Evolutionary conservation across 2,888 invertebrate genomes (phyloP).

Genomic region (Hyalella azteca): DNA sequence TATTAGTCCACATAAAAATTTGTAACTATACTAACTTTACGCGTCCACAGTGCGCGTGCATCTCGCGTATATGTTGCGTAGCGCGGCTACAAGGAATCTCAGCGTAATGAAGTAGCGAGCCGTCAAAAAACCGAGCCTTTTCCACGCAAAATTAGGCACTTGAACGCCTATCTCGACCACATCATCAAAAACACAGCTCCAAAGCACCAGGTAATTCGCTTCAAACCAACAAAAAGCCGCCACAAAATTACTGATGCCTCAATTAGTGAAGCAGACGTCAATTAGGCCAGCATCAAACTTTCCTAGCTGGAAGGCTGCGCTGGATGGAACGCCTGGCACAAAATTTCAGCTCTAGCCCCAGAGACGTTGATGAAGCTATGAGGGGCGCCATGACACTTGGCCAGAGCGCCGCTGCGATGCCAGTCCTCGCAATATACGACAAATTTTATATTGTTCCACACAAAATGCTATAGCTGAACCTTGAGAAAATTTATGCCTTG

Average conservation of each 20-base stretch:
- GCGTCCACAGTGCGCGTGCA: too few species aligned
- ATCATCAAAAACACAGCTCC: neutral
- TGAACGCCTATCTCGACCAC: neutral
- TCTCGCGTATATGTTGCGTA: too few species aligned
- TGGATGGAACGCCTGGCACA: conserved; percentile 30
- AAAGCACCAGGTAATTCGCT: neutral
- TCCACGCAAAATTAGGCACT: neutral
- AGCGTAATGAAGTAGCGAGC: neutral
- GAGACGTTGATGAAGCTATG: conserved; percentile 38
- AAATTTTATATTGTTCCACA: too few species aligned
- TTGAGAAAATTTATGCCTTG: too few species aligned
- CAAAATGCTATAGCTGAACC: too few species aligned
- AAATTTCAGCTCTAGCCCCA: conserved; percentile 35
- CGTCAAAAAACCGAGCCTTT: conserved; percentile 4
- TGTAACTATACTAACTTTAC: too few species aligned
- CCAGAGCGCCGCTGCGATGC: neutral
- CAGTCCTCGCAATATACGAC: neutral
- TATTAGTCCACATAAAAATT: too few species aligned
- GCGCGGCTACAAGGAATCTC: neutral
- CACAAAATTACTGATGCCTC: conserved; percentile 30
- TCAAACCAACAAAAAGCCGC: neutral
- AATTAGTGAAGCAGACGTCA: conserved; percentile 20
- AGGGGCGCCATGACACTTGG: conserved; percentile 36
- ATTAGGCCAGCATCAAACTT: conserved; percentile 33
- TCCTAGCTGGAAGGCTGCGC: conserved; percentile 16